Conservation (phyloP, 2,113 vertebrate genomes). For the Triplophysa dalaica region DNA sequence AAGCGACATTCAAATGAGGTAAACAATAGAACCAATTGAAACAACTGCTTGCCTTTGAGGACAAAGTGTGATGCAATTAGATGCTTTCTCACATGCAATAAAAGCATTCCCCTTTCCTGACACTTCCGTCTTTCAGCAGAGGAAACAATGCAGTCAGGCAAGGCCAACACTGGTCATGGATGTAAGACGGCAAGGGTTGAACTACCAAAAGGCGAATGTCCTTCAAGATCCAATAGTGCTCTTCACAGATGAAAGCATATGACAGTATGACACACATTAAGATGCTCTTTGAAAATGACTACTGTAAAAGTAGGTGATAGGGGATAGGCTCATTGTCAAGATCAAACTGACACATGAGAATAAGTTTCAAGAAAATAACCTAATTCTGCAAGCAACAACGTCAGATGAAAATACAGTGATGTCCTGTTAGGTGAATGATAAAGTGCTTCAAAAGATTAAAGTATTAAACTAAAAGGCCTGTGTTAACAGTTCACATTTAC, state of each 20-base stretch:
- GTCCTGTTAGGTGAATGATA: background rate
- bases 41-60: no score
- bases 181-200: background rate
- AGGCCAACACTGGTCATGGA: background rate
- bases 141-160: background rate
- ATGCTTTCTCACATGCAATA: background rate
- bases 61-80: background rate
- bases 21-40: no score
- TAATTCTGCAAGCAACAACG: background rate
- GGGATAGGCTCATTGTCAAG: conserved; percentile 10
- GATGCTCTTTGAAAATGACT: conserved; percentile 12
- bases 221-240: conserved; percentile 35
- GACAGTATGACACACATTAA: conserved; percentile 27
- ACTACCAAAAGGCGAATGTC: conserved; percentile 21
- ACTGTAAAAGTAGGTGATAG: conserved; percentile 15
- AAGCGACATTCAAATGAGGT: no score
- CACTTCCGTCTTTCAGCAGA: background rate
- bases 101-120: background rate
- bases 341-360: background rate
- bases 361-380: background rate
- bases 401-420: background rate
- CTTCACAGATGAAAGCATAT: conserved; percentile 17
- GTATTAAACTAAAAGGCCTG: background rate
- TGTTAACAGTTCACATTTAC: background rate
- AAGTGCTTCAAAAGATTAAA: conserved; percentile 3